Conservation (phyloP, 2,888 invertebrate species). For the Spisula solida region DNA sequence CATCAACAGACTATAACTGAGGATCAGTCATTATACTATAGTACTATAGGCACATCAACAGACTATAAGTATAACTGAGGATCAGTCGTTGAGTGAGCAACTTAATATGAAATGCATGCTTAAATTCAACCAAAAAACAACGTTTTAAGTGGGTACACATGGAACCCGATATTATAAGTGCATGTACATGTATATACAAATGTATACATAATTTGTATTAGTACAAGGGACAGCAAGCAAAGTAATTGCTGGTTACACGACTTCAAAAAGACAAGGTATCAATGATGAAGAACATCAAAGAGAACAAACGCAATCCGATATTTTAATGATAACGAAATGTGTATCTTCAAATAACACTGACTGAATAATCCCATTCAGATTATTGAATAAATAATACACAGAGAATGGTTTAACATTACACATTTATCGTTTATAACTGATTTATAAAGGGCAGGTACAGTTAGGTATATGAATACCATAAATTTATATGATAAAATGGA, state of each 20-base stretch:
- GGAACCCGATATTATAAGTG: background rate
- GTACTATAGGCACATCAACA: too few species aligned
- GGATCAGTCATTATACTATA: too few species aligned
- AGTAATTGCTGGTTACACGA: background rate
- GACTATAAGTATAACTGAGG: too few species aligned
- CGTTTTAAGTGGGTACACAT: background rate
- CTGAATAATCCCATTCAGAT: background rate
- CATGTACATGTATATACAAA: background rate
- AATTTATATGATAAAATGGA: too few species aligned
- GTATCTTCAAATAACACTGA: background rate
- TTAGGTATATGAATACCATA: too few species aligned
- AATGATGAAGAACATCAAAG: background rate
- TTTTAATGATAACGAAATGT: constrained; percentile 2
- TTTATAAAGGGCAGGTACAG: too few species aligned
- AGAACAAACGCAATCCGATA: background rate
- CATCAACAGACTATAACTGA: too few species aligned
- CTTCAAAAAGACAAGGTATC: constrained; percentile 6
- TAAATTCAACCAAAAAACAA: background rate
- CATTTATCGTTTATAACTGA: too few species aligned
- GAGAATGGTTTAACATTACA: background rate
- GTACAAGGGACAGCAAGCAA: background rate
- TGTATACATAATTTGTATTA: background rate
- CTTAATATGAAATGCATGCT: too few species aligned
- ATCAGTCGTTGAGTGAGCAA: too few species aligned
- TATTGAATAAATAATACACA: background rate